These are phyloP conservation scores for Apeira syringaria DNA, from an alignment of 2,888 invertebrate genomes.

Conservation along the genomic window DNA sequence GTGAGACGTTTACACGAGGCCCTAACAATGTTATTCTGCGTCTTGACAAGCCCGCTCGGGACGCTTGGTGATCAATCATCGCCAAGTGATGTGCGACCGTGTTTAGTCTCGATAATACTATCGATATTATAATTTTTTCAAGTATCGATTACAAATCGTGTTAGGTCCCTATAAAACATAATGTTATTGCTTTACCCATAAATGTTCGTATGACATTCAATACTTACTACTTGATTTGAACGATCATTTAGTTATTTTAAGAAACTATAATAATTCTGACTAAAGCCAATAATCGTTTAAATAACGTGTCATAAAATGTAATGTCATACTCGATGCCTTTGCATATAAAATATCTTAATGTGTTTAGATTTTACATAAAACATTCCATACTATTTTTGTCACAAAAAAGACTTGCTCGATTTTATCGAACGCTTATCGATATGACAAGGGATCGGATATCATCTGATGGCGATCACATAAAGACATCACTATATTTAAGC, in stretches of 20 bases:
- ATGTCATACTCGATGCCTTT: constrained; percentile 10
- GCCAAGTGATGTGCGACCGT: constrained; percentile 52
- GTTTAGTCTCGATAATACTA: constrained; percentile 43
- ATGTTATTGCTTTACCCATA: constrained; percentile 5
- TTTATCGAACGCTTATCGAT: constrained; percentile 36
- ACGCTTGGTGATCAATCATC: constrained; percentile 73
- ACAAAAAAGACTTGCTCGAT: constrained; percentile 25
- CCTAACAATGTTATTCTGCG: constrained; percentile 80
- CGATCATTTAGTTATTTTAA: not conserved
- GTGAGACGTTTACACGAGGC: constrained; percentile 73
- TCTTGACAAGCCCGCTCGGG: constrained; percentile 67
- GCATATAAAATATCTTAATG: constrained; percentile 16
- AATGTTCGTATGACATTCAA: constrained; percentile 4
- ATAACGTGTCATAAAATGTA: constrained; percentile 9
- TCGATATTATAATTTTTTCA: constrained; percentile 39
- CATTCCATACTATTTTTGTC: constrained; percentile 25
- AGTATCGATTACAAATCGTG: constrained; percentile 26
- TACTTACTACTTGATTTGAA: constrained; percentile 4
- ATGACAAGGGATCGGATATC: constrained; percentile 31
- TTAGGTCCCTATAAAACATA: constrained; percentile 14
- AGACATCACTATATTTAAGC: constrained; percentile 70
- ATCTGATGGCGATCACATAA: constrained; percentile 41
- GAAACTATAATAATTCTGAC: not conserved
- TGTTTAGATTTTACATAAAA: constrained; percentile 6
- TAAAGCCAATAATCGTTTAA: constrained; percentile 5